Base-by-base conservation (phyloP, 2,888 invertebrate genomes). In the Catocala fraxini region DNA sequence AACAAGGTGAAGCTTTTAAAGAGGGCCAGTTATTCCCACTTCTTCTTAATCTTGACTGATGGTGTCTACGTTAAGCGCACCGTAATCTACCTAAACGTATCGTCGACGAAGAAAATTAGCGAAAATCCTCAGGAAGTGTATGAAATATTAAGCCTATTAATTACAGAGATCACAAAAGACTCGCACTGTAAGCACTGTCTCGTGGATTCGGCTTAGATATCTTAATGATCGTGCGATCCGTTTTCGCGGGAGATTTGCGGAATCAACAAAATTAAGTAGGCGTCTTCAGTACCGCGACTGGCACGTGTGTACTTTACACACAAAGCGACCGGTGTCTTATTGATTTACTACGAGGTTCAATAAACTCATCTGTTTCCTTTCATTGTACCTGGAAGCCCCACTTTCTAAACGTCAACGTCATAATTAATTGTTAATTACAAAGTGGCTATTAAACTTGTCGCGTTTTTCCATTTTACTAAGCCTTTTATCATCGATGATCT, bases 121-220 rank as follows among this genome's bases (percentile, higher is more conserved):
- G 85, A 84, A 84, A 87, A 86, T 88, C 87, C 86, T 81, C 79
- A 81, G 68, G 79, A 76, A 88, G 86, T 89, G 82, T 87, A 89
- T 89, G 88, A 90, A 87, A 89, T 88, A 89, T 90, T 88, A 89
- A 88, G 86, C 86, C 85, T 88, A 89, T 90, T 91, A 89, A 90
- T 90, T 89, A 90, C 68, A 75, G 76, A 84, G 85, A 88, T 89
- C 87, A 90, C 87, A 89, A 89, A 88, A 85, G 87, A 85, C 77
- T 77, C 79, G 75, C 77, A 45, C 46, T 56, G 82, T 89, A 87
- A 89, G 88, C 88, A 79, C 65, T 80, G 81, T 80, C 80, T 85
- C 79, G 80, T 84, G 80, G 75, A 79, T 77, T 77, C 75, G 61
- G 62, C 80, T 75, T 65, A 71, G 77, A 83, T 83, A 81, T 85